Conservation (phyloP, 2,888 invertebrate genomes). For the Tenthredo distinguenda region DNA sequence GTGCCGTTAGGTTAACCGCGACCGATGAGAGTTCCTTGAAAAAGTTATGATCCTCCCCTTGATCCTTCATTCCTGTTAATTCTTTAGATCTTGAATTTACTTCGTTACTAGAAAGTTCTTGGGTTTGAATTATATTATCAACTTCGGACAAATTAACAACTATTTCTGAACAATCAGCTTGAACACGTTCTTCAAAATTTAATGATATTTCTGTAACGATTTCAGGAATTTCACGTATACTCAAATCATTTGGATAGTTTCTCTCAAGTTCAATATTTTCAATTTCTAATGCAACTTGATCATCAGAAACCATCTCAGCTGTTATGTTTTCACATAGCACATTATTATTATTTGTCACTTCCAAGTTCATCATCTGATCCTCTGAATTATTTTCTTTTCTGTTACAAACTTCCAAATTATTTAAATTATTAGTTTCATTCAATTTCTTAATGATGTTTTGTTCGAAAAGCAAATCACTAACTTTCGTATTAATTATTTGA, state of each 20-base stretch:
- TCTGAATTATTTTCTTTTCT: too few species aligned
- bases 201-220: background rate
- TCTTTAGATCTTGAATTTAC: background rate
- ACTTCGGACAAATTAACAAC: background rate
- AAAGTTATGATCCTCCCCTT: constrained; percentile 41
- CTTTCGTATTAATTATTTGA: too few species aligned
- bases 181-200: background rate
- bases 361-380: too few species aligned
- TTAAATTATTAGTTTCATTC: too few species aligned
- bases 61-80: background rate
- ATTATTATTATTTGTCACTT: too few species aligned
- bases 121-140: background rate
- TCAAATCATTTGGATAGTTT: background rate
- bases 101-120: background rate
- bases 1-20: constrained; percentile 28
- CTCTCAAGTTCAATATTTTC: too few species aligned
- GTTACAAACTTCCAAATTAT: too few species aligned
- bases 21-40: constrained; percentile 17
- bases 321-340: too few species aligned
- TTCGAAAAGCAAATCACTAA: too few species aligned
- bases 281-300: too few species aligned
- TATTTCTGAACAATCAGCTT: constrained; percentile 12
- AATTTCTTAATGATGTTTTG: too few species aligned
- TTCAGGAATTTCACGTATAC: background rate
- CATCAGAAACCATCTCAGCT: too few species aligned